Evolutionary conservation across 2,888 invertebrate genomes (phyloP), one percentile per base, ranked within the genome.

Genomic region (Callinectes sapidus): DNA sequence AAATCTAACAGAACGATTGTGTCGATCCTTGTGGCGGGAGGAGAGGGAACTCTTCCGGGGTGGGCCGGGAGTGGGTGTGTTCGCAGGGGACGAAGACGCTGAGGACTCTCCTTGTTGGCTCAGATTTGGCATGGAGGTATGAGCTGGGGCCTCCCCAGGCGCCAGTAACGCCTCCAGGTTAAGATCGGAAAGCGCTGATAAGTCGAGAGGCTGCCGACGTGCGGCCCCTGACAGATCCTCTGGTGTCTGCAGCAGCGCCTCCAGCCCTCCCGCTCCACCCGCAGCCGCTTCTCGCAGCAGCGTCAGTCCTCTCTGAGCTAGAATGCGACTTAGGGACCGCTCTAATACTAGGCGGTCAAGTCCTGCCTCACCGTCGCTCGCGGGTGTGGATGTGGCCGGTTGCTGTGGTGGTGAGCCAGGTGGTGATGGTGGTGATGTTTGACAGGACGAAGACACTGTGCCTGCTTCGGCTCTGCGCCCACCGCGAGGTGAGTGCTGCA

Each of bases 321-420:
- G 95, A 42, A 97, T 95, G 94, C 97, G 96, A 95, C 97, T 97
- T 94, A 97, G 96, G 95, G 97, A 97, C 95, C 97, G 96, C 95
- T 97, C 97, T 13, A 97, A 96, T 89, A 97, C 96, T 0, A 93
- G 66, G n/a, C 94, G 92, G 55, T 92, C 93, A 54, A 88, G 93
- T 35, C 85, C 93, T 16, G 90, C 92, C 16, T 77, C 90, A 23
- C 42, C 39, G 35, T 92, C 92, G 14, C 61, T 61, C 10, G 92
- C 90, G 32, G 93, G 93, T 35, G 94, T 92, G 55, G 92, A 93
- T 23, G 91, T 93, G 18, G 89, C n/a, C 2, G 91, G 91, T 42
- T 88, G 88, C 35, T 93, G 89, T n/a, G 90, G 90, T 5, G 85
- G 92, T 39, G 90, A 81, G 10, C 90, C 87, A 23, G 93, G 91